Conservation (phyloP, 2,888 invertebrate species). For the Agonopterix subpropinquella region DNA sequence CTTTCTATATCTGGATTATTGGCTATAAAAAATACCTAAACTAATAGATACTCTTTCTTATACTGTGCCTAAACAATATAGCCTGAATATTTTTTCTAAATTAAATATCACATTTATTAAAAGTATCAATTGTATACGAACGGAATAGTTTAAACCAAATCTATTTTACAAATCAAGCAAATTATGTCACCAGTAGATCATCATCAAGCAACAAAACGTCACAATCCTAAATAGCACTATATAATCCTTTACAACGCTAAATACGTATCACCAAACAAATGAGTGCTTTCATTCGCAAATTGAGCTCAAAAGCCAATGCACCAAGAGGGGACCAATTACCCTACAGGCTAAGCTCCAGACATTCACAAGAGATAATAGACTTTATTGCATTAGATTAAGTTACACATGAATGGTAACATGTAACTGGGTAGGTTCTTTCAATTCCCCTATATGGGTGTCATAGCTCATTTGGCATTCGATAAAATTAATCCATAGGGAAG, state of each 20-base stretch:
- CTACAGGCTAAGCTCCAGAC: not conserved
- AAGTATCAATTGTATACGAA: too few relatives aligned
- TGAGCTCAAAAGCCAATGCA: constrained; percentile 65
- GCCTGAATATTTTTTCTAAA: too few relatives aligned
- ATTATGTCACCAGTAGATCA: not conserved
- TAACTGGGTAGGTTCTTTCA: constrained; percentile 31
- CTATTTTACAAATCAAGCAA: not conserved
- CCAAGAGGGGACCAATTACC: constrained; percentile 35
- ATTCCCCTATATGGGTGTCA: constrained; percentile 54
- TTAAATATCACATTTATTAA: too few relatives aligned
- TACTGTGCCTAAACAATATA: too few relatives aligned
- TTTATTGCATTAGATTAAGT: constrained; percentile 23
- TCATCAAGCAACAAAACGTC: not conserved
- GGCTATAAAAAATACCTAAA: too few relatives aligned
- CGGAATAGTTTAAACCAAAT: not conserved
- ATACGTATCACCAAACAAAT: constrained; percentile 48
- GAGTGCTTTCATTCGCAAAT: constrained; percentile 64
- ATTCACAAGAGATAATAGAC: constrained; percentile 24
- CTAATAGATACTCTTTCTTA: too few relatives aligned
- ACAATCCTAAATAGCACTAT: constrained; percentile 7
- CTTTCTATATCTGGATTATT: too few relatives aligned
- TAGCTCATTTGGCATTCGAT: constrained; percentile 73
- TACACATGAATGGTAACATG: constrained; percentile 13
- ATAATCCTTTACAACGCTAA: constrained; percentile 45
- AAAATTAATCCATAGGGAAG: constrained; percentile 66